Base-by-base conservation (phyloP, 2,888 invertebrate species). In the Netelia melanura region DNA sequence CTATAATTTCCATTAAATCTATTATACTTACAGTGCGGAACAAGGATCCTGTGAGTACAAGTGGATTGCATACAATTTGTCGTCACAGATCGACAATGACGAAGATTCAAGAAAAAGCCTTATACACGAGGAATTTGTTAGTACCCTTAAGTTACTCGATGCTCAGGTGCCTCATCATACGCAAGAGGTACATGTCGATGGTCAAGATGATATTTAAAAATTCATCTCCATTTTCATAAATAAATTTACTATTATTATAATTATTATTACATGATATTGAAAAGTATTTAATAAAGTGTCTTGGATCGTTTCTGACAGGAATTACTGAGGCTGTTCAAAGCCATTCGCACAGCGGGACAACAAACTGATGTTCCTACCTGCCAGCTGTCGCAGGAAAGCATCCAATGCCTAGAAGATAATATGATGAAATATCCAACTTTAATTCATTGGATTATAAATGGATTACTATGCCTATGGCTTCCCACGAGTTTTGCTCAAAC, bases 341-440 rank as follows among this genome's bases (percentile, higher is more conserved):
- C 87, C 1, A 85, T 90, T 52, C 17, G 74, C 54, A 83, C 76
- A 23, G 81, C 81, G 21, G 84, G 81, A 58, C 71, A 81, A 64
- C 75, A 77, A 92, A 89, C 93, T 93, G 90, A 92, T 91, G 21
- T 94, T 93, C 90, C 89, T 90, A 86, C 90, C 88, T 68, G 91
- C 90, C 91, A 92, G 91, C 77, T 93, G 93, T 94, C 94, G 11
- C 89, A 92, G 72, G 90, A 94, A 76, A 90, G 93, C 80, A 85
- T 94, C 23, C 89, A 93, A 54, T 95, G 95, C 89, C 91, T 95
- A 21, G 94, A 94, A 91, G 86, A 87, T 44, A 95, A 95, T 91
- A 90, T 95, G 80, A 92, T 92, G 87, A 90, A 87, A 52, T 94
- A 94, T 90, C 95, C 95, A 62, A 93, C 84, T 5, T 71, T 91